Percentiles rank a stretch among this genome's conserved stretches.
phyloP scores from a whole-genome alignment of 2,113 vertebrate genomes.

The Antennarius striatus region DNA sequence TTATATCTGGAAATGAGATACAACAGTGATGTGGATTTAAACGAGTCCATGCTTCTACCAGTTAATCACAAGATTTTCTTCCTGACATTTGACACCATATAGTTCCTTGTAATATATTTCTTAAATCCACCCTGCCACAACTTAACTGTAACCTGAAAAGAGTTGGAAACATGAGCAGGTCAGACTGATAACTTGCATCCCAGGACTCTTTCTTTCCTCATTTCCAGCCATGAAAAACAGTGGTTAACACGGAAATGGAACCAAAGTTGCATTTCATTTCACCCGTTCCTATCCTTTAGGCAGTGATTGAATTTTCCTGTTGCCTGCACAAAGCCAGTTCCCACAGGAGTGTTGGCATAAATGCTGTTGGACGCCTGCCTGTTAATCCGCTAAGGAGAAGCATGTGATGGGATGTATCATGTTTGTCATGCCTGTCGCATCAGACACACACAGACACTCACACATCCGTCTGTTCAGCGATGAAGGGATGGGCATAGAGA shows the following conservation, averaged over 20 bases:
- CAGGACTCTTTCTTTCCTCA: constrained; percentile 42
- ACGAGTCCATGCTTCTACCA: not conserved
- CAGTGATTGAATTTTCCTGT: constrained; percentile 77
- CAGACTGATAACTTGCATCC: constrained; percentile 44
- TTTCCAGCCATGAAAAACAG: constrained; percentile 65
- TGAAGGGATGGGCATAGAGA: constrained; percentile 31
- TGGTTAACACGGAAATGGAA: constrained; percentile 69
- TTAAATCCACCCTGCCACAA: constrained; percentile 22
- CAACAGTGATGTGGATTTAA: constrained; percentile 23
- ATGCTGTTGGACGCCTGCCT: constrained; percentile 61
- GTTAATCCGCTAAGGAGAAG: constrained; percentile 77
- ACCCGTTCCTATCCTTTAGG: constrained; percentile 69
- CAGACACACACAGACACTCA: constrained; percentile 60
- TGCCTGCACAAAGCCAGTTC: constrained; percentile 74
- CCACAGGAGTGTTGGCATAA: constrained; percentile 67
- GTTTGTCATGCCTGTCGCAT: constrained; percentile 71
- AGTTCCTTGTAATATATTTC: constrained; percentile 14
- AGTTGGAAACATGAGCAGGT: constrained; percentile 28
- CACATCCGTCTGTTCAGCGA: constrained; percentile 35
- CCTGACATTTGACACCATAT: constrained; percentile 23
- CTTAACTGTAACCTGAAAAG: constrained; percentile 13
- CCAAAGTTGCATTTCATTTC: constrained; percentile 71
- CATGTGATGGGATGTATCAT: constrained; percentile 79
- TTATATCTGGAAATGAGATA: constrained; percentile 11
- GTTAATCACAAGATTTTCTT: constrained; percentile 1